Evolutionary conservation across 2,888 invertebrate species (phyloP).

Genomic region (Aphidius colemani): DNA sequence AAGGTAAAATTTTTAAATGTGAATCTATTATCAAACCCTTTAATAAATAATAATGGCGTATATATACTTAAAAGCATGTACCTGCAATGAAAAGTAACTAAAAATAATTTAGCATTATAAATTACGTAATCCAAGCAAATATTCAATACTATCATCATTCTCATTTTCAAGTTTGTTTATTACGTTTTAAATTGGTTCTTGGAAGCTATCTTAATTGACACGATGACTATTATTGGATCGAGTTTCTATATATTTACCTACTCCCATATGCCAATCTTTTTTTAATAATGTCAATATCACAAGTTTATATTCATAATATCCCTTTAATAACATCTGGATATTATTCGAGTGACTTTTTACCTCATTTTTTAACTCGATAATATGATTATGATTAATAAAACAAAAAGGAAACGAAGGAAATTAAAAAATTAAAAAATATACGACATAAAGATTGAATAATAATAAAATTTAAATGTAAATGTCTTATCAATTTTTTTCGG

Average conservation of each 20-base stretch:
- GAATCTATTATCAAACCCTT: too few relatives aligned
- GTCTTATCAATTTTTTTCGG: too few relatives aligned
- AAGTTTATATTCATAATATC: background rate
- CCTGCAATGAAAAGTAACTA: background rate
- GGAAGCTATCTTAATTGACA: constrained; percentile 46
- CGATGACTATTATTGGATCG: constrained; percentile 46
- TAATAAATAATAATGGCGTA: too few relatives aligned
- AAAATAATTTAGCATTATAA: constrained; percentile 47
- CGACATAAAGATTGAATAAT: too few relatives aligned
- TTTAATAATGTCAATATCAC: background rate
- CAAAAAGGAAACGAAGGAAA: too few relatives aligned
- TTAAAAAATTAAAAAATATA: too few relatives aligned
- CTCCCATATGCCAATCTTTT: constrained; percentile 29
- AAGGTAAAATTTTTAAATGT: too few relatives aligned
- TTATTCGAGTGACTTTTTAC: too few relatives aligned
- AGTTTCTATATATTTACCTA: constrained; percentile 43
- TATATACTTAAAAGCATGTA: background rate
- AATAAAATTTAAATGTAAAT: too few relatives aligned
- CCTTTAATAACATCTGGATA: too few relatives aligned
- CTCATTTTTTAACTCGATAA: too few relatives aligned
- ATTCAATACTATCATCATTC: constrained; percentile 23
- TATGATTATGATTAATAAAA: too few relatives aligned
- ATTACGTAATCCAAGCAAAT: constrained; percentile 44
- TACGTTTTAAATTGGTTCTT: constrained; percentile 41
- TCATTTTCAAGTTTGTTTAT: constrained; percentile 38